Percentiles rank a stretch among this genome's conserved stretches.
Evolutionary conservation across 2,888 invertebrate genomes (phyloP).

Genomic region (Cephus spinipes): DNA sequence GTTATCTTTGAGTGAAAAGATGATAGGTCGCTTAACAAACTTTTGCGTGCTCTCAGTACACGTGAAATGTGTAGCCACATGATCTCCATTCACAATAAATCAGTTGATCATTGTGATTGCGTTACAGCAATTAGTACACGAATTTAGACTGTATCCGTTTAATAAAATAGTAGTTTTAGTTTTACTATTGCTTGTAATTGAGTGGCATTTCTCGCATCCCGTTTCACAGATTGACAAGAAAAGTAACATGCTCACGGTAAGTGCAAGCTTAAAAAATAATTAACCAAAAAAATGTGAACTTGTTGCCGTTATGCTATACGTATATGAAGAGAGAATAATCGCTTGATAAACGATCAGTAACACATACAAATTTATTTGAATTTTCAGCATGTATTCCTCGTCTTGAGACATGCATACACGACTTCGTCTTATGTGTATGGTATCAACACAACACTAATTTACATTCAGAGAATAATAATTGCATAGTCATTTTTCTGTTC

Average conservation of each 20-base stretch:
- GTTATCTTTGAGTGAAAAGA: background rate
- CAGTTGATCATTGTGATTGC: background rate
- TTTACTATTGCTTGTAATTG: constrained; percentile 1
- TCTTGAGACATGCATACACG: background rate
- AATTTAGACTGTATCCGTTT: constrained; percentile 4
- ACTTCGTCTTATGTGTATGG: background rate
- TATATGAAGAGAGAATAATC: background rate
- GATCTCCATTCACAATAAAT: background rate
- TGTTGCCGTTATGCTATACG: background rate
- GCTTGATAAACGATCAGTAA: background rate
- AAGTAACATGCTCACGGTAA: background rate
- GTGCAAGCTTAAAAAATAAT: background rate
- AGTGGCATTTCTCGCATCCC: background rate
- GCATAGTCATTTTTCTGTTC: background rate
- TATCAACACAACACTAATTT: background rate
- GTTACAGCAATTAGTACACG: constrained; percentile 5
- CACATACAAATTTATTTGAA: background rate
- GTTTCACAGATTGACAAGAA: background rate
- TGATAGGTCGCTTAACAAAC: background rate
- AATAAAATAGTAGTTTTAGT: constrained; percentile 2
- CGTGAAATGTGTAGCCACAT: background rate
- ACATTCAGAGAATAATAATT: background rate
- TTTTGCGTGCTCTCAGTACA: background rate
- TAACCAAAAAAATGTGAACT: background rate
- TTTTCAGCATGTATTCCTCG: background rate